Conservation (phyloP, 2,797 vertebrate species). For the Podargus strigoides region DNA sequence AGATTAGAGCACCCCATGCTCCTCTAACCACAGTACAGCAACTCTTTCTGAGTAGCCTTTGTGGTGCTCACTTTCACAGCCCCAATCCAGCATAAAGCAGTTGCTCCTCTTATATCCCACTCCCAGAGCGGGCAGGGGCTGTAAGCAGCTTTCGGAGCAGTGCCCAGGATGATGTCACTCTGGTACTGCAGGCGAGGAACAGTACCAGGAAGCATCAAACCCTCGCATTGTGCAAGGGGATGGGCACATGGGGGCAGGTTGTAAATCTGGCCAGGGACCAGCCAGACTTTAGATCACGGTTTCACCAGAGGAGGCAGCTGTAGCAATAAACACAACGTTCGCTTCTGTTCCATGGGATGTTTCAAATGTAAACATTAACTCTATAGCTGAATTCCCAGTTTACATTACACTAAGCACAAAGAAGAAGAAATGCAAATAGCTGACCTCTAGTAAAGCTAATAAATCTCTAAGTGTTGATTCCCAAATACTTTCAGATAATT, state of each 20-base stretch:
- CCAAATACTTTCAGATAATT: constrained; percentile 49
- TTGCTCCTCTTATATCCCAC: neutral
- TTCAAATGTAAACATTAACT: constrained; percentile 52
- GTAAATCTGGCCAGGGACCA: constrained; percentile 1
- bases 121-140: neutral
- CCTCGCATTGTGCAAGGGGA: neutral
- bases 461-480: constrained; percentile 55
- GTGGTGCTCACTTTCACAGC: neutral
- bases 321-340: constrained; percentile 36
- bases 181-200: neutral
- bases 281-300: constrained; percentile 14
- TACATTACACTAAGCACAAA: constrained; percentile 39
- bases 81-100: neutral
- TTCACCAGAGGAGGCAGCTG: constrained; percentile 28
- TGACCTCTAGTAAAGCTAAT: constrained; percentile 36
- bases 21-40: neutral
- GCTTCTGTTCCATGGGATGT: neutral
- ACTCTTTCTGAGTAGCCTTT: neutral
- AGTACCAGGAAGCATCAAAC: constrained; percentile 32
- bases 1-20: neutral
- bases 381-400: constrained; percentile 47
- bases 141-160: neutral
- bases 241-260: neutral
- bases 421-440: constrained; percentile 50
- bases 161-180: neutral